Percentiles rank a stretch among this genome's conserved stretches.
phyloP scores from a whole-genome alignment of 2,888 invertebrate genomes.

The Diaprepes abbreviatus region DNA sequence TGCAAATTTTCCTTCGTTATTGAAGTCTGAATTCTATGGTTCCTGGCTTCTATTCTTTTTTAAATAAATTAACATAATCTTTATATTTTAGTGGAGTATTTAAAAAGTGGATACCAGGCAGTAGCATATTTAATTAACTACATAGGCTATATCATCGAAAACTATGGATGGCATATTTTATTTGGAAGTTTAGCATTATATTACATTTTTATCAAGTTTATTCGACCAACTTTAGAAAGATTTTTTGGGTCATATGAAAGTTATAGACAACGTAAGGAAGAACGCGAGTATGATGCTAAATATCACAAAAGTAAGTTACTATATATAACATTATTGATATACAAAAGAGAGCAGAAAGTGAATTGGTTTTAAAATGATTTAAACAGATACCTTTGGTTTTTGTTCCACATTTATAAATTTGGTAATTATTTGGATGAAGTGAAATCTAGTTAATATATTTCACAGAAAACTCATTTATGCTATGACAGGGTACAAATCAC shows the following conservation, averaged over 20 bases:
- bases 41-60: no score
- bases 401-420: no score
- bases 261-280: constrained; percentile 62
- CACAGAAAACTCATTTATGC: no score
- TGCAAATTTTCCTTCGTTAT: no score
- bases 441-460: no score
- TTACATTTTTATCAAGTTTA: constrained; percentile 61
- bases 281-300: constrained; percentile 66
- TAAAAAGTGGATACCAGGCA: constrained; percentile 23
- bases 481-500: no score
- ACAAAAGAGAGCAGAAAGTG: no score
- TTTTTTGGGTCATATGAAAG: constrained; percentile 38
- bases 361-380: no score
- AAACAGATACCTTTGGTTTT: no score
- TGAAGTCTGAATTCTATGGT: no score
- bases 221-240: constrained; percentile 59
- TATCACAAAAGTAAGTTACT: constrained; percentile 67
- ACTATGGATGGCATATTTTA: constrained; percentile 67
- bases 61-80: no score
- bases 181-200: constrained; percentile 56
- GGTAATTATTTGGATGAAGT: no score
- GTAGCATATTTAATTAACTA: constrained; percentile 8
- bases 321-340: not conserved
- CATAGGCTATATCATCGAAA: constrained; percentile 37
- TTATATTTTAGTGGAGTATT: constrained; percentile 36